Percentiles rank a stretch among this genome's conserved stretches.
phyloP scores from a whole-genome alignment of 2,113 vertebrate genomes.

The Alligator mississippiensis region DNA sequence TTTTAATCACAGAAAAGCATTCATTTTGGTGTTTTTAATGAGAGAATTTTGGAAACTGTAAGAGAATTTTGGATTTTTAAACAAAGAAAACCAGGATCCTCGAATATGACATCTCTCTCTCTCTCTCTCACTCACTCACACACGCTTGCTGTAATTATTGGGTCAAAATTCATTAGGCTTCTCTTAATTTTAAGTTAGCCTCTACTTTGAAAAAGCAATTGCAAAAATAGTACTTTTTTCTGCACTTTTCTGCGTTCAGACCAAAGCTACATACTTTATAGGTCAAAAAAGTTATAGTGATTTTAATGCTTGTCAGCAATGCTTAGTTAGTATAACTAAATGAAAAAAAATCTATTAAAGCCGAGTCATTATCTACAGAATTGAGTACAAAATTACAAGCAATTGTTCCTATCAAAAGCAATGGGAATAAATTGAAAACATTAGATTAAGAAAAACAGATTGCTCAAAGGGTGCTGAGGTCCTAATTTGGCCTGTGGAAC shows the following conservation, averaged over 20 bases:
- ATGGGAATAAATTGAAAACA: background rate
- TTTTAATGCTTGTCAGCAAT: background rate
- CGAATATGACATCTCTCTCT: too few species aligned
- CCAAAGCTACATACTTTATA: background rate
- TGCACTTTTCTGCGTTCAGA: background rate
- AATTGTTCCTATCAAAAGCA: background rate
- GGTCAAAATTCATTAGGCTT: background rate
- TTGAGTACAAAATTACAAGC: background rate
- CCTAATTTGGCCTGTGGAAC: background rate
- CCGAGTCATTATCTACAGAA: background rate
- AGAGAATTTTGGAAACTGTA: too few species aligned
- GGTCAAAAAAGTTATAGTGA: background rate
- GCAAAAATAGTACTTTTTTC: background rate
- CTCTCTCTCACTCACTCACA: too few species aligned
- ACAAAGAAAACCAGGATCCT: too few species aligned
- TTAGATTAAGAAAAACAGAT: background rate
- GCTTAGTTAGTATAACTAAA: background rate
- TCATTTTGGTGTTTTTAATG: too few species aligned
- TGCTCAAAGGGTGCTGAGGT: background rate
- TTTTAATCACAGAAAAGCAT: too few species aligned
- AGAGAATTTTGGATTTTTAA: too few species aligned
- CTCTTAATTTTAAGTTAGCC: background rate
- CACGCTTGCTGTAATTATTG: background rate
- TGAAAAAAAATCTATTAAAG: background rate
- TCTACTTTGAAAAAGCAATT: background rate